Evolutionary conservation across 2,888 invertebrate genomes (phyloP).

Genomic region (Callyntrura sp.): DNA sequence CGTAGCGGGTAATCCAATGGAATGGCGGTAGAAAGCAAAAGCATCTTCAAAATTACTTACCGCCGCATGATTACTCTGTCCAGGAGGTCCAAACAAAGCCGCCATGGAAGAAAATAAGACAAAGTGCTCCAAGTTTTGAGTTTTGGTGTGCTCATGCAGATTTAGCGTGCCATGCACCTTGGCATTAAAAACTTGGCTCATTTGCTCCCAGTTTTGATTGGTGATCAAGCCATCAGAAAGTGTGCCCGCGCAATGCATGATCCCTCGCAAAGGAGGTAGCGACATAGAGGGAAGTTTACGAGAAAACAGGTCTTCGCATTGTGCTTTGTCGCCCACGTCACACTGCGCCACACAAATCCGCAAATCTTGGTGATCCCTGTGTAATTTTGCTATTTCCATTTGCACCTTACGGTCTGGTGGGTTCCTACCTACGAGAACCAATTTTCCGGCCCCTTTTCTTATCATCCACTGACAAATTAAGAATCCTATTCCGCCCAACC

Average conservation of each 20-base stretch:
- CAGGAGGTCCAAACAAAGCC: slow-evolving; percentile 50
- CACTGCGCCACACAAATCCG: background rate
- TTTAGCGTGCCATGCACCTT: slow-evolving; percentile 65
- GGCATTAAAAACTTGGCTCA: slow-evolving; percentile 24
- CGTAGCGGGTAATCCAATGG: slow-evolving; percentile 71
- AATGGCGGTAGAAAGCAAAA: slow-evolving; percentile 65
- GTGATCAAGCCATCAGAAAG: slow-evolving; percentile 50
- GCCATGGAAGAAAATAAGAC: slow-evolving; percentile 62
- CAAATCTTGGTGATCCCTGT: background rate
- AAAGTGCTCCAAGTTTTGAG: slow-evolving; percentile 69
- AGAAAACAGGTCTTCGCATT: slow-evolving; percentile 29
- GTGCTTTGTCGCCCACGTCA: slow-evolving; percentile 24
- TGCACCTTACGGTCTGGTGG: slow-evolving; percentile 24
- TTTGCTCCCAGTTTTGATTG: slow-evolving; percentile 58
- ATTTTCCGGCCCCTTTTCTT: slow-evolving; percentile 43
- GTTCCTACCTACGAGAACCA: slow-evolving; percentile 44
- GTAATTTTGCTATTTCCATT: slow-evolving; percentile 42
- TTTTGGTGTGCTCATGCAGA: slow-evolving; percentile 60
- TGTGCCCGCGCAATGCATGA: slow-evolving; percentile 66
- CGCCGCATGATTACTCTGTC: slow-evolving; percentile 70
- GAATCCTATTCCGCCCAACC: slow-evolving; percentile 67
- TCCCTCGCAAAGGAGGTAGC: slow-evolving; percentile 57
- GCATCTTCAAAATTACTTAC: slow-evolving; percentile 70
- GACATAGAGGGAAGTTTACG: background rate
- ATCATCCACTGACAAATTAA: slow-evolving; percentile 57